Conservation (phyloP, 2,797 vertebrate genomes). For the Pseudocheirus occidentalis region DNA sequence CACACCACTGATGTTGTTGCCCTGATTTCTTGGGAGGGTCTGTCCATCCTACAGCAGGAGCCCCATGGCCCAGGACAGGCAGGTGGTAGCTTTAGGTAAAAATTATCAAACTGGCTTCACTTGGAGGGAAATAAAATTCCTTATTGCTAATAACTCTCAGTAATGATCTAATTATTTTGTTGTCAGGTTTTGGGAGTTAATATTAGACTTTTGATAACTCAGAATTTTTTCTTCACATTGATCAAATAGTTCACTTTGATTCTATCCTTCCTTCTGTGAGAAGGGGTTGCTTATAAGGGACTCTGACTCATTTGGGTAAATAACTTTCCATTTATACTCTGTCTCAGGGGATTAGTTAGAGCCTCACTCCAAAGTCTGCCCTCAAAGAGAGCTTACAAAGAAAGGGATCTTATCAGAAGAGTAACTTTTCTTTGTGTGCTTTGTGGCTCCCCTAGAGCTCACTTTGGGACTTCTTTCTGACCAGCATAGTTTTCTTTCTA, state of each 20-base stretch:
- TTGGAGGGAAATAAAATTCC: constrained; percentile 10
- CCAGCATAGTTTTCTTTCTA: neutral
- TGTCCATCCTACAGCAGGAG: neutral
- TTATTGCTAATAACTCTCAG: constrained; percentile 10
- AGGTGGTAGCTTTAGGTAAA: constrained; percentile 15
- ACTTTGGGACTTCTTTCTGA: constrained; percentile 43
- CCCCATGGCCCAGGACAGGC: neutral
- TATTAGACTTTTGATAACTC: constrained; percentile 38
- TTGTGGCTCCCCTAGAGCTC: constrained; percentile 41
- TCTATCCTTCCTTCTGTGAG: neutral
- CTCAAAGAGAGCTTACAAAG: constrained; percentile 27
- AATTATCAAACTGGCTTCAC: constrained; percentile 42
- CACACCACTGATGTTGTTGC: neutral
- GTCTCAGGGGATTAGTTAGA: constrained; percentile 33
- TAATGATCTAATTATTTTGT: constrained; percentile 43
- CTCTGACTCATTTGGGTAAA: neutral
- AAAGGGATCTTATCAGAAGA: constrained; percentile 19
- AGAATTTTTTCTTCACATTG: constrained; percentile 22
- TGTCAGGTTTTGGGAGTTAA: constrained; percentile 34
- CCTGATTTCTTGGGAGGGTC: neutral
- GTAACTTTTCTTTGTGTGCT: constrained; percentile 29
- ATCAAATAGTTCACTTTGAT: neutral
- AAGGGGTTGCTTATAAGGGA: neutral
- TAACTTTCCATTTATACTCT: neutral
- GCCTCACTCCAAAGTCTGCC: constrained; percentile 16